These are phyloP conservation scores for Embiotoca jacksoni DNA, from an alignment of 2,113 vertebrate genomes.

Conservation along the genomic window DNA sequence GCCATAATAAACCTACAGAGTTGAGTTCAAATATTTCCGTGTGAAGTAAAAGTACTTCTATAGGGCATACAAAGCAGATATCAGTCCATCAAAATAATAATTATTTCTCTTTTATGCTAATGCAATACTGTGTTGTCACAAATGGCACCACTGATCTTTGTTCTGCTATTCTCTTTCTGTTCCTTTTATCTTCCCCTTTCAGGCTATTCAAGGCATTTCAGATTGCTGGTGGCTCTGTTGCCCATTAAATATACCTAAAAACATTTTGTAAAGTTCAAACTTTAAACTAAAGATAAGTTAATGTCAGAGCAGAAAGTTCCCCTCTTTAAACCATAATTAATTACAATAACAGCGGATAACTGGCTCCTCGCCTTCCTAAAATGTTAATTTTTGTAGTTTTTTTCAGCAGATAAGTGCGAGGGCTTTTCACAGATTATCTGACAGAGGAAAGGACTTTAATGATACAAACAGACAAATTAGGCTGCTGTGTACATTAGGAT, in stretches of 20 bases:
- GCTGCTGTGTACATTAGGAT: conserved; percentile 46
- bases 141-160: conserved; percentile 27
- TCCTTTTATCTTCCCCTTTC: conserved; percentile 7
- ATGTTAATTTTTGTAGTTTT: conserved; percentile 27
- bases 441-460: conserved; percentile 60
- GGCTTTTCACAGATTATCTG: conserved; percentile 58
- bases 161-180: conserved; percentile 4
- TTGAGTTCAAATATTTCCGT: too few relatives aligned
- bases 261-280: conserved; percentile 29
- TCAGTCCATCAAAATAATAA: not conserved
- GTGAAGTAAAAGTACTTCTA: not conserved
- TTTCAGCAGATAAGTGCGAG: conserved; percentile 40
- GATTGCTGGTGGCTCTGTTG: not conserved
- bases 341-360: conserved; percentile 59
- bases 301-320: conserved; percentile 45
- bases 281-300: conserved; percentile 31
- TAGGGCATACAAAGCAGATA: not conserved
- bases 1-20: too few relatives aligned
- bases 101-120: not conserved
- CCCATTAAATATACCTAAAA: conserved; percentile 11
- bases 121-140: conserved; percentile 13
- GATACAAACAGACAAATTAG: conserved; percentile 69
- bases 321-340: conserved; percentile 64
- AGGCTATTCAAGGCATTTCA: conserved; percentile 1
- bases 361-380: conserved; percentile 52